Evolutionary conservation across 1,140 invertebrate species (phyloP), one percentile per base, ranked within the genome.

Genomic region (Bombus picipes): DNA sequence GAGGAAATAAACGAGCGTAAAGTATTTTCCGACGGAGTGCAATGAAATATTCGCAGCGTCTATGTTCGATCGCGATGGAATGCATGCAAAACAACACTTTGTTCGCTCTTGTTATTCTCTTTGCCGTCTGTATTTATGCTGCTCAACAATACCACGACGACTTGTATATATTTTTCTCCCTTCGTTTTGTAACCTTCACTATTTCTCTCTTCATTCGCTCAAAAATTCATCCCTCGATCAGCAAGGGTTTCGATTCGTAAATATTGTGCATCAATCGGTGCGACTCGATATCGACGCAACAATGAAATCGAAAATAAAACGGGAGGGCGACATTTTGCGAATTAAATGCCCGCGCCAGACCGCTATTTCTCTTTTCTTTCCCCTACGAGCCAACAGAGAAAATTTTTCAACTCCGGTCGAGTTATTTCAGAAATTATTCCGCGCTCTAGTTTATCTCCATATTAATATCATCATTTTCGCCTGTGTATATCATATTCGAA

Each of bases 61-160:
- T 66, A 77, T 37, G 62, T 83, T 83, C 73, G 81, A 77, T 83
- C 81, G 59, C 41, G 34, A 68, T 53, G 81, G 73, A 83, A 83
- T 39, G 59, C 81, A 77, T 75, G 81, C 62, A 66, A 83, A 83
- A 77, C 81, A 77, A 77, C 73, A 77, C 73, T 77, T 77, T 75
- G 73, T 77, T 39, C 59, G 59, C 41, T 47, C 62, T 53, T 83
- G 43, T 77, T 77, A 68, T 77, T 77, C 74, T 28, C 74, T 76
- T 66, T 66, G 13, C 53, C 28, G n/a, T 77, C 43, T 18, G 43
- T 68, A 39, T 83, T 72, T 77, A 83, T 53, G n/a, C 28, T 39
- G 62, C 4, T 68, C 73, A 57, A 83, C 74, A 83, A 83, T 83
- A 77, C 62, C 73, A 59, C 41, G 9, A n/a, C 39, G n/a, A 62